Conservation (phyloP, 2,888 invertebrate species). For the Drosophila robusta region DNA sequence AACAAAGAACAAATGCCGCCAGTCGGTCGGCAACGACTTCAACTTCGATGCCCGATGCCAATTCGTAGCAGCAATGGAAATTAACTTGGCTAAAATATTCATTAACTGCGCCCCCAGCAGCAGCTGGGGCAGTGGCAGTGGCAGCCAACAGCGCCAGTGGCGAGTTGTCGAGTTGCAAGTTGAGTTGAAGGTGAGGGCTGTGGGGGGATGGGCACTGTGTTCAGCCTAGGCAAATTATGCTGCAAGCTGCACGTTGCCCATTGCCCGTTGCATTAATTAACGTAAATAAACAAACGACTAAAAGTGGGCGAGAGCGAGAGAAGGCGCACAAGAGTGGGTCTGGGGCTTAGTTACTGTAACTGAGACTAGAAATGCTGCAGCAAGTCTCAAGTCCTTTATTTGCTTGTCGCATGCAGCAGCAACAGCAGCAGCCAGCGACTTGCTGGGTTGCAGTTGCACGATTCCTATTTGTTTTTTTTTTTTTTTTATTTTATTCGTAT, state of each 20-base stretch:
- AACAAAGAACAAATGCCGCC: constrained; percentile 4
- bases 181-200: constrained; percentile 10
- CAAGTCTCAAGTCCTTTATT: constrained; percentile 29
- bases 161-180: constrained; percentile 32
- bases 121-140: constrained; percentile 13
- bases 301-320: constrained; percentile 2
- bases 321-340: too few species aligned
- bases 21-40: not conserved
- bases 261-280: constrained; percentile 69
- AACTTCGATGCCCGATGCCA: constrained; percentile 31
- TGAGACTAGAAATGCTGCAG: constrained; percentile 34
- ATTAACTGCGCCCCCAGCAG: constrained; percentile 58
- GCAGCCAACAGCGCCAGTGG: constrained; percentile 31
- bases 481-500: not conserved
- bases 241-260: constrained; percentile 33
- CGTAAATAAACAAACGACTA: constrained; percentile 73
- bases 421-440: not conserved
- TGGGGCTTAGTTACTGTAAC: constrained; percentile 22
- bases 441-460: constrained; percentile 10
- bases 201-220: not conserved
- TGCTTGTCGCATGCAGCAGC: constrained; percentile 27
- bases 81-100: constrained; percentile 69
- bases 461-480: not conserved
- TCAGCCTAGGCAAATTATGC: constrained; percentile 61
- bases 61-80: constrained; percentile 42